Evolutionary conservation across 1,140 invertebrate genomes (phyloP).

Genomic region (Pristionchus pacificus): DNA sequence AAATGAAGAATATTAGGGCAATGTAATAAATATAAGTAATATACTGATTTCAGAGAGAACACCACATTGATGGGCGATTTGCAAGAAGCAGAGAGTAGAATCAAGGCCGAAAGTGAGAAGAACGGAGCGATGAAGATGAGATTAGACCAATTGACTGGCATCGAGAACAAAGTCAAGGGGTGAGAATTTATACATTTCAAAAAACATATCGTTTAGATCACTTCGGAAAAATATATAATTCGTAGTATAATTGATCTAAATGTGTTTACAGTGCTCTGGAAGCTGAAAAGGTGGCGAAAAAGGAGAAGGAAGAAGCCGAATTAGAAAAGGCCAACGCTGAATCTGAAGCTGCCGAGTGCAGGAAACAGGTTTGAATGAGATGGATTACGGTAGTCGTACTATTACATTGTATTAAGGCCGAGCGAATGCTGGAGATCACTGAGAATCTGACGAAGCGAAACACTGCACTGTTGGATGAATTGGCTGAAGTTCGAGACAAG

Average conservation of each 20-base stretch:
- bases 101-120: constrained; percentile 15
- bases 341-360: constrained; percentile 11
- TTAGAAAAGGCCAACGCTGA: constrained; percentile 14
- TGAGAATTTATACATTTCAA: background rate
- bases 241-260: background rate
- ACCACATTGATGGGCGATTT: constrained; percentile 18
- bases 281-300: background rate
- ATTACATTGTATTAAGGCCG: constrained; percentile 5
- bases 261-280: background rate
- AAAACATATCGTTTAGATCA: no score
- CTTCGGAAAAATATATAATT: no score
- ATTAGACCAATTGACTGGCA: constrained; percentile 9
- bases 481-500: constrained; percentile 12
- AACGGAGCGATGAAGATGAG: background rate
- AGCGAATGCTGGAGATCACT: constrained; percentile 22
- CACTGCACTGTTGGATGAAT: constrained; percentile 19
- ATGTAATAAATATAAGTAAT: no score
- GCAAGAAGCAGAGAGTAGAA: constrained; percentile 13
- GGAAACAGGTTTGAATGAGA: background rate
- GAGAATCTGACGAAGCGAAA: constrained; percentile 34
- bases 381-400: background rate
- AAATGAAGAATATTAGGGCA: no score
- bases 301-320: constrained; percentile 13
- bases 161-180: constrained; percentile 17
- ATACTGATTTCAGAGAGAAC: constrained; percentile 21